A percentile compares a stretch with the other conserved stretches of the same genome.
These are phyloP conservation scores for Vulpes lagopus DNA, from an alignment of 2,113 vertebrate genomes.

Conservation along the genomic window DNA sequence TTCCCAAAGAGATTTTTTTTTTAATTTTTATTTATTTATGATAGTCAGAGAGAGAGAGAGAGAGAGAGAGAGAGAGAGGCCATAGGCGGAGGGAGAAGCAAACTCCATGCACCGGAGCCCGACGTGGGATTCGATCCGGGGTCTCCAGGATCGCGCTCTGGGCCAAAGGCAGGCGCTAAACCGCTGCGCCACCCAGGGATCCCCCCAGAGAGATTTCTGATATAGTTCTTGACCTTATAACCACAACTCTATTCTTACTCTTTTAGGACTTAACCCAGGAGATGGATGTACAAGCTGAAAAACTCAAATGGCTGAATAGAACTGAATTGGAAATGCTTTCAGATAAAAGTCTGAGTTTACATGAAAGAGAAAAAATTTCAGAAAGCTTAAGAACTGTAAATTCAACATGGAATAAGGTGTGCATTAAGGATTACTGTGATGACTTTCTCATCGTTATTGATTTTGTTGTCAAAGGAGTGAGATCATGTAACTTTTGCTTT, in stretches of 20 bases:
- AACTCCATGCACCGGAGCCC: too few species aligned
- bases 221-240: neutral
- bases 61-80: too few species aligned
- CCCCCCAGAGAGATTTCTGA: neutral
- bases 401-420: constrained; percentile 93
- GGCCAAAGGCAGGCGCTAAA: too few species aligned
- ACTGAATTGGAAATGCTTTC: constrained; percentile 91
- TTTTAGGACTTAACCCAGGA: constrained; percentile 91
- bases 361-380: constrained; percentile 91
- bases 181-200: too few species aligned
- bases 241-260: constrained; percentile 30
- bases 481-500: neutral
- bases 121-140: too few species aligned
- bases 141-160: too few species aligned
- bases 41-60: too few species aligned
- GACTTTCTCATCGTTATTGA: neutral
- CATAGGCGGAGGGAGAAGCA: too few species aligned
- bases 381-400: constrained; percentile 90
- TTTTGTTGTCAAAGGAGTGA: neutral
- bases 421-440: neutral
- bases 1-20: too few species aligned
- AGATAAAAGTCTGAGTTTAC: constrained; percentile 88
- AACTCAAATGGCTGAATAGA: constrained; percentile 94
- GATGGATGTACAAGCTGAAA: constrained; percentile 91
- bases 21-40: too few species aligned